Percentiles rank a stretch among this genome's conserved stretches.
Conservation (phyloP, 64 coral and sea anemone genomes). For the Porites lutea region DNA sequence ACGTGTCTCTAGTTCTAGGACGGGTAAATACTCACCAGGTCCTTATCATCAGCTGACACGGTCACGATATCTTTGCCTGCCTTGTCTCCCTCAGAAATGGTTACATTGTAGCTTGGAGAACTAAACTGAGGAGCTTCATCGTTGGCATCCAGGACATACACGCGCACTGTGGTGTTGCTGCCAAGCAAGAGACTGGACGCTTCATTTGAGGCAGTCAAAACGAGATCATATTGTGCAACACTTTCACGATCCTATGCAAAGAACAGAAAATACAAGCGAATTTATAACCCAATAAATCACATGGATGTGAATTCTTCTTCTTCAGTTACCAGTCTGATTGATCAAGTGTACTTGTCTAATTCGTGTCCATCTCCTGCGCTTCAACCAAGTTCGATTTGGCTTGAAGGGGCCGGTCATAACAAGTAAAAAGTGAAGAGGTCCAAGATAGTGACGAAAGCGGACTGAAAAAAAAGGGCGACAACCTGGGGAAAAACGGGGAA, state of each 20-base stretch:
- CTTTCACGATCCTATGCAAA: conserved; percentile 82
- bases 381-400: no score
- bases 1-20: background rate
- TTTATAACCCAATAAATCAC: background rate
- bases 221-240: conserved; percentile 59
- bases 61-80: conserved; percentile 67
- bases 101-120: conserved; percentile 67
- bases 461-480: no score
- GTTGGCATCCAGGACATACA: conserved; percentile 86
- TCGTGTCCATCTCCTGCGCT: no score
- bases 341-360: no score
- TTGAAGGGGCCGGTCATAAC: no score
- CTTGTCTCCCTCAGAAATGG: conserved; percentile 75
- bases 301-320: no score
- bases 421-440: no score
- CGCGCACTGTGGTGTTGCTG: conserved; percentile 48
- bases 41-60: conserved; percentile 81
- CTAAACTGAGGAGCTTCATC: conserved; percentile 84
- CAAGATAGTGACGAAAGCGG: no score
- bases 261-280: background rate
- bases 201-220: conserved; percentile 71
- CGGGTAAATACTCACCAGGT: conserved; percentile 58
- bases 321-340: background rate
- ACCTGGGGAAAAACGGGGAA: no score
- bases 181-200: conserved; percentile 68